These are phyloP conservation scores for Siniperca knerii DNA, from an alignment of 2,113 vertebrate species.

Conservation along the genomic window DNA sequence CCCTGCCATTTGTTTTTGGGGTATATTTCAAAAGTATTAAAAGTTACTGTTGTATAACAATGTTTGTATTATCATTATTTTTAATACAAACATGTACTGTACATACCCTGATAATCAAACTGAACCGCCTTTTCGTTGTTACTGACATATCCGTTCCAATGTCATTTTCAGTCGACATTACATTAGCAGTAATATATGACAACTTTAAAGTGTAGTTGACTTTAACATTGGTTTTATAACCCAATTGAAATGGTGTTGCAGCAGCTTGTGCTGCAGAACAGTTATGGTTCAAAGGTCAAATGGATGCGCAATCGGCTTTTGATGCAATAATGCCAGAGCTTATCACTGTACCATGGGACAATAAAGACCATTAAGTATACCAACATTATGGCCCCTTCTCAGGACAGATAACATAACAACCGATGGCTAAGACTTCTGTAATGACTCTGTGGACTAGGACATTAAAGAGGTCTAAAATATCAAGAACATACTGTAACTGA, in stretches of 20 bases:
- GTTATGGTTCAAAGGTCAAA: constrained; percentile 27
- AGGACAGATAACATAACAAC: background rate
- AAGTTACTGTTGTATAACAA: too few relatives aligned
- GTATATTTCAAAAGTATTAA: too few relatives aligned
- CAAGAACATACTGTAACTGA: background rate
- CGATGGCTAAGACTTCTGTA: background rate
- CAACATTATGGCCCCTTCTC: background rate
- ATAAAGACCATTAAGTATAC: background rate
- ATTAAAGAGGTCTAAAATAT: background rate
- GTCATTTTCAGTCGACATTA: background rate
- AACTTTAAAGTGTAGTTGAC: background rate
- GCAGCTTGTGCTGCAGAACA: background rate
- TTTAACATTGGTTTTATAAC: too few relatives aligned
- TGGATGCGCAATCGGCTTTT: background rate
- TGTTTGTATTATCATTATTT: too few relatives aligned
- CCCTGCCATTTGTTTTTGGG: too few relatives aligned
- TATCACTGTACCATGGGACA: background rate
- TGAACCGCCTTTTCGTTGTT: too few relatives aligned
- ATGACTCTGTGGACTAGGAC: background rate
- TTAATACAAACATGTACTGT: too few relatives aligned
- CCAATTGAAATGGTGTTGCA: background rate
- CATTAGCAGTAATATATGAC: background rate
- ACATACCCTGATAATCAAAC: too few relatives aligned
- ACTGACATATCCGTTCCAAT: background rate
- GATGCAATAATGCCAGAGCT: background rate